Base-by-base conservation (phyloP, 2,888 invertebrate species). In the Oligia latruncula region DNA sequence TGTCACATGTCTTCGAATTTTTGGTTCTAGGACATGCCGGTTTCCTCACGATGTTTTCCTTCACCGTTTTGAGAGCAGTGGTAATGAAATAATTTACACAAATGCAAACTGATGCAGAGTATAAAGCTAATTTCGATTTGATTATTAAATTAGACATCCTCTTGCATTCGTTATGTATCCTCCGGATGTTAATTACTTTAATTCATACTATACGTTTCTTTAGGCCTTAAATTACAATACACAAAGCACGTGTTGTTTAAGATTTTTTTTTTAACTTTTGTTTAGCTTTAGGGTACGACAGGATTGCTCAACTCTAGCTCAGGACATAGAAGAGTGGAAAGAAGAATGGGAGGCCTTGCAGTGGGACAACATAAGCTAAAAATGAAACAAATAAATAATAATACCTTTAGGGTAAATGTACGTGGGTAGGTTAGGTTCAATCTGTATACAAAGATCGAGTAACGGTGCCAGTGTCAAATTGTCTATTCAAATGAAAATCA, bases 401-500 rank as follows among this genome's bases (percentile, higher is more conserved):
- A 58, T 58, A 58, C 1, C 9, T 23, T 23, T 11, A 67, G 23
- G n/a, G 5, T 74, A 23, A 29, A 60, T 60, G 43, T n/a, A 75
- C n/a, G 66, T 58, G 65, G 64, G 64, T 74, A 77, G 52, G 68
- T 73, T 78, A 67, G 43, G 72, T 77, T 78, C 68, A 84, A 81
- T 82, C 67, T 81, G 58, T 55, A 55, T 76, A 83, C 78, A 84
- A 83, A 82, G 92, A 92, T 92, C 92, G 89, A 89, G 88, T 95
- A 95, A 95, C 95, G 95, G 95, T 92, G 85, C 85, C 84, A 77
- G 88, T 92, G 93, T 93, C 93, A 93, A 87, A 83, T 87, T 92
- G 94, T 93, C 94, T 87, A 88, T 93, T 93, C 90, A 89, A 91
- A 93, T 94, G 90, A 94, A 91, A 92, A 93, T 93, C 91, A 92